Evolutionary conservation across 2,797 vertebrate genomes (phyloP), one percentile per base, ranked within the genome.

Genomic region (Sebastiscus tertius): DNA sequence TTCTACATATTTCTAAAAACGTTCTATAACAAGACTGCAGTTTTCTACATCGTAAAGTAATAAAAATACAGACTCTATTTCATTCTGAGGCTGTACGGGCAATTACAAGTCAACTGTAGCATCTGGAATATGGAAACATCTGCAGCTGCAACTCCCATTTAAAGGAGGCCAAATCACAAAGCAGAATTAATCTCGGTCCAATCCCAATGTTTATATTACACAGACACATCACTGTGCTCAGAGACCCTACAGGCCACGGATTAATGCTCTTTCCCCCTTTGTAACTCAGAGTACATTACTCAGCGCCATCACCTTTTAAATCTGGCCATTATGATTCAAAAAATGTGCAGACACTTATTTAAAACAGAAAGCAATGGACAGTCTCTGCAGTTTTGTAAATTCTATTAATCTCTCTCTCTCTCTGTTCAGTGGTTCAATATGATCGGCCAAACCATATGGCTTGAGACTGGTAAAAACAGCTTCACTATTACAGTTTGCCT

Each of bases 101-200:
- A 93, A 93, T 92, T 90, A 93, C 58, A 39, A 73, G 63, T 88
- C 49, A 73, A 84, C 82, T 86, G 76, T 59, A 86, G 78, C 87
- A 84, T 82, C 79, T 90, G 93, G 89, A 90, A 86, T 72, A 91
- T 83, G 79, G 91, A 92, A 92, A 90, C 77, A 87, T 90, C 81
- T 89, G 87, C 83, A 90, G 83, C 88, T 91, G 89, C 24, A 85
- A 86, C 75, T 90, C 79, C 81, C 87, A 93, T 94, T 93, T 87
- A 76, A 73, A 87, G 63, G 46, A 81, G 69, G 74, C 91, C 80
- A 80, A 62, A 81, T 86, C 79, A 59, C 66, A 81, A 75, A 73
- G 74, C 68, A 75, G 79, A 91, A 87, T 83, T 68, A 89, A 81
- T 83, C 76, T 27, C 5, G 65, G 72, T 86, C 86, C 80, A 83